Base-by-base conservation (phyloP, 2,797 vertebrate genomes). In the Xenentodon cancila region DNA sequence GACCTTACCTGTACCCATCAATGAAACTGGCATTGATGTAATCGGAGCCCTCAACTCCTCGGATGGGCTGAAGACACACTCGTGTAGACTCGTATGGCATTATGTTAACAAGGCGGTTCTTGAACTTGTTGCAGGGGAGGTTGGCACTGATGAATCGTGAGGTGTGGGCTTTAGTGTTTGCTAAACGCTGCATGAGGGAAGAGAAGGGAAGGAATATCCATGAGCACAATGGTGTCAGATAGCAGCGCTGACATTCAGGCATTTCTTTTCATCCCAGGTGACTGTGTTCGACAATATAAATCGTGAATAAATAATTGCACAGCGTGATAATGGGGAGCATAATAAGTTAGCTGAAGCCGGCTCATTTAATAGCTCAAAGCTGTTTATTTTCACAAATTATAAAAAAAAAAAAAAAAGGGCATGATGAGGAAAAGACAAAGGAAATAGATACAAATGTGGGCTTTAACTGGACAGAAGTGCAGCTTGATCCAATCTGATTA, bases 121-220 rank as follows among this genome's bases (percentile, higher is more conserved):
- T 99, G 91, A 99, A 99, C 94, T 99, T 99, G 96, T 99, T 99
- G 95, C 97, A 99, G 85, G 97, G 96, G 82, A 99, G 97, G 89
- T 99, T 99, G 96, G 97, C 97, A 95, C 97, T 99, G 96, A 99
- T 99, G 94, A 99, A 99, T 92, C 97, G 94, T 85, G 97, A 99
- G 59, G 97, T 98, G 89, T 99, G 97, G 91, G 97, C 97, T 95
- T 99, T 99, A 77, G 97, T 98, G 92, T 97, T 98, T 54, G 97
- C 96, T 92, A 99, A 95, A 91, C 96, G 96, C 97, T 99, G 88
- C 73, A 52, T 42, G 9, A 5, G n/a, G 30, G 37, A 46, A 73
- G 32, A 73, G 17, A 25, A 1, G 50, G 45, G 69, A 55, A 59
- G 7, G 56, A 9, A 37, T 12, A 45, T 21, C 7, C 11, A 17